Percentiles rank a stretch among this genome's conserved stretches.
Evolutionary conservation across 2,797 vertebrate genomes (phyloP).

Genomic region (Pseudochaenichthys georgianus): DNA sequence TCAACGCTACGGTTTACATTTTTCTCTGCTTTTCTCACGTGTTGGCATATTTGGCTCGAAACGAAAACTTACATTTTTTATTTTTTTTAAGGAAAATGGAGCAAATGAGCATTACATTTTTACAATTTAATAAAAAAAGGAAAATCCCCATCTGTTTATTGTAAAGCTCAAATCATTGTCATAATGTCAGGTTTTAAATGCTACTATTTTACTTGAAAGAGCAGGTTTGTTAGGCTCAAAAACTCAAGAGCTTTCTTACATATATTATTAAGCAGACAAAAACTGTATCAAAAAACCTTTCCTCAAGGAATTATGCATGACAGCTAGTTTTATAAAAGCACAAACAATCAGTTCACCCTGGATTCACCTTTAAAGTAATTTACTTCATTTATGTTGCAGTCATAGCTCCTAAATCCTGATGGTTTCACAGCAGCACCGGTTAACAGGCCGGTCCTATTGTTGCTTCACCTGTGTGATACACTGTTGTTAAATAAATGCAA

Average conservation of each 20-base stretch:
- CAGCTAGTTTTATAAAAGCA: neutral
- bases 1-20: conserved; percentile 46
- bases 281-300: neutral
- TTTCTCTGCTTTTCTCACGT: conserved; percentile 10
- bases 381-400: neutral
- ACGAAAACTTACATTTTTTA: neutral
- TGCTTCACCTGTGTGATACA: conserved; percentile 20
- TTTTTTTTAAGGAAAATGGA: neutral
- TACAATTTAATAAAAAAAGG: neutral
- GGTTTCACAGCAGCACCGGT: neutral
- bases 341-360: neutral
- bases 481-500: conserved; percentile 7
- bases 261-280: neutral
- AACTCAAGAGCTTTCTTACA: neutral
- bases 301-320: neutral
- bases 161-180: neutral
- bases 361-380: neutral
- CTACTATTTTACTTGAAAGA: neutral
- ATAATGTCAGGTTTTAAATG: neutral
- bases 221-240: neutral
- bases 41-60: conserved; percentile 4
- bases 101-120: neutral
- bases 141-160: neutral
- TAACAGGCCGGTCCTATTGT: neutral
- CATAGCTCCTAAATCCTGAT: neutral